Base-by-base conservation (phyloP, 2,888 invertebrate genomes). In the Eupithecia dodoneata region DNA sequence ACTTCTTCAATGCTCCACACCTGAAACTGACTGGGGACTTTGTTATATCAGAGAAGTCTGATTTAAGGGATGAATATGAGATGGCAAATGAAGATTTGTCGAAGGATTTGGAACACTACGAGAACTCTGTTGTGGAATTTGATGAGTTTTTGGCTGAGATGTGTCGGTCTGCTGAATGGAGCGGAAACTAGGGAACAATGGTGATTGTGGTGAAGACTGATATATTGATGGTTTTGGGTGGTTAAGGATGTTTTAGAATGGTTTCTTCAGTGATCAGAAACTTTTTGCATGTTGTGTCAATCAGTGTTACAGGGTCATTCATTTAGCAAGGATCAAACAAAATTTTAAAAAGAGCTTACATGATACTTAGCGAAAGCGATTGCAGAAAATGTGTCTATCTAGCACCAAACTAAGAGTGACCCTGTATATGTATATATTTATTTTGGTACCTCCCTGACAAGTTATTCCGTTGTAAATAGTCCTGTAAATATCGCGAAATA, bases 71-170 rank as follows among this genome's bases (percentile, higher is more conserved):
- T 3, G 86, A 89, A n/a, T 79, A 88, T 5, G 91, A 91, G 73
- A 74, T 88, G 65, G 96, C 96, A 2, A 89, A 82, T 65, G 91
- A 92, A 6, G 96, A 97, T 82, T 94, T 98, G 74, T 96, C 97
- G 0, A 96, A 96, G 87, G 97, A 97, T 87, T 90, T 98, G 79
- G 97, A 97, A 82, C 93, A 96, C 72, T 97, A 97, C 88, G 98
- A 98, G 91, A 96, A 96, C 67, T 97, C 96, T 81, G 95, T 97
- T 86, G 93, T 96, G 76, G 97, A 97, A 83, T 98, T 97, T 91
- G 98, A 98, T 86, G 96, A 97, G 80, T 96, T 98, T 86, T 93
- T 98, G 59, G 96, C 97, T 72, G 96, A 97, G 71, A 95, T 98
- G 89, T 96, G 96, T 89, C 94, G 96, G 84, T 96, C 96, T 69